Conservation (phyloP, 2,113 vertebrate species). For the Serinus canaria region DNA sequence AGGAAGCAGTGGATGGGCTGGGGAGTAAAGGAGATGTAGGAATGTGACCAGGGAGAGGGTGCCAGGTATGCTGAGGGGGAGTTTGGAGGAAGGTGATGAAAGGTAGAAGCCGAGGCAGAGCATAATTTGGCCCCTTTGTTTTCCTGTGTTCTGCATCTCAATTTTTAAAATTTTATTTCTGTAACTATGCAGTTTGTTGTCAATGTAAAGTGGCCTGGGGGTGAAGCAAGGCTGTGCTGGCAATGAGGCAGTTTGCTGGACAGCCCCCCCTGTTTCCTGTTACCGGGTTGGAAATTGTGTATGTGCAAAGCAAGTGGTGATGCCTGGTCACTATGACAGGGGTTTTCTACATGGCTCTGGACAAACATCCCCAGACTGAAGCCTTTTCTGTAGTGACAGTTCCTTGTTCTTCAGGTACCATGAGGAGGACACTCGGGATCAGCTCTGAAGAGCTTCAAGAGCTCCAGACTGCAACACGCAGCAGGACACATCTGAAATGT, state of each 20-base stretch:
- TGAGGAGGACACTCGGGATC: not conserved
- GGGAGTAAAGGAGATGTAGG: not conserved
- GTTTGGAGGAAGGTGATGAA: not conserved
- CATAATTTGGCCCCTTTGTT: not conserved
- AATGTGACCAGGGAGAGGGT: not conserved
- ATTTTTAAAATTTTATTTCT: not conserved
- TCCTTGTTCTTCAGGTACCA: accelerated
- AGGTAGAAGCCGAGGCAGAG: not conserved
- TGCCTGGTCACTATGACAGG: not conserved
- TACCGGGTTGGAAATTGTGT: accelerated
- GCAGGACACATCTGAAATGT: not conserved
- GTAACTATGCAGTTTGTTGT: not conserved
- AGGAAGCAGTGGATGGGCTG: not conserved
- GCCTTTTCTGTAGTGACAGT: not conserved
- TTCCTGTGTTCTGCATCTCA: not conserved
- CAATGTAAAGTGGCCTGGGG: not conserved
- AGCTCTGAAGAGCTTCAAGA: not conserved
- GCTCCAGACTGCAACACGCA: not conserved
- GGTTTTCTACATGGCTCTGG: not conserved
- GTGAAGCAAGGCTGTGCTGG: not conserved
- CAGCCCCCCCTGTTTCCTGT: not conserved
- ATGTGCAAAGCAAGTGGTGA: not conserved
- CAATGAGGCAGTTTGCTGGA: accelerated
- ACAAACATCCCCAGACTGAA: not conserved
- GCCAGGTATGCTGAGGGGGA: accelerated